phyloP scores from a whole-genome alignment of 2,888 invertebrate genomes.

The Panzeria rudis region DNA sequence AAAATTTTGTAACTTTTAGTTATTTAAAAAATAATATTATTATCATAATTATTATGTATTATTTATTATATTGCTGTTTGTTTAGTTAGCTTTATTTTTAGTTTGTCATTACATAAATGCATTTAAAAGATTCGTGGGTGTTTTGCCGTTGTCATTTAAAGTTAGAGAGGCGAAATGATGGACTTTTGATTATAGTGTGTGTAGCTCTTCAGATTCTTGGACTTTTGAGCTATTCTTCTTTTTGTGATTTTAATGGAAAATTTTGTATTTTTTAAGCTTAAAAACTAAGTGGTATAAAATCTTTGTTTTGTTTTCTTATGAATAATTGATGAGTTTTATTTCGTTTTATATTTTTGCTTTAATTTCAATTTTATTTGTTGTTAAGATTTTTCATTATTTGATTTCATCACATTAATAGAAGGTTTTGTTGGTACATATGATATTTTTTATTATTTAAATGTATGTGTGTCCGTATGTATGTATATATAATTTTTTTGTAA shows the following conservation, averaged over 20 bases:
- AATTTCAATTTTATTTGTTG: conserved; percentile 20
- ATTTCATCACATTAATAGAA: conserved; percentile 69
- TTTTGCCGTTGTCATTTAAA: conserved; percentile 27
- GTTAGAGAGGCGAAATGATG: conserved; percentile 50
- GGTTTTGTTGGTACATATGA: conserved; percentile 55
- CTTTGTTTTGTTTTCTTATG: conserved; percentile 48
- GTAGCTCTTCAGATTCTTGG: conserved; percentile 62
- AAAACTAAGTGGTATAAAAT: conserved; percentile 65
- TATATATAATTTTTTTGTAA: conserved; percentile 19
- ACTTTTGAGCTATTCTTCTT: conserved; percentile 63
- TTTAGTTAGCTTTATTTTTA: conserved; percentile 29
- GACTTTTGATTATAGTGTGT: conserved; percentile 31
- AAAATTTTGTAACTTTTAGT: conserved; percentile 21
- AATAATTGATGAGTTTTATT: conserved; percentile 56
- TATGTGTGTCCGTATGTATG: conserved; percentile 18
- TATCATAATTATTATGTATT: not conserved
- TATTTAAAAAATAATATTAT: conserved; percentile 23
- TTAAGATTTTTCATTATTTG: conserved; percentile 35
- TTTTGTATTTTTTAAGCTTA: conserved; percentile 41
- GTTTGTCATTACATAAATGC: conserved; percentile 60
- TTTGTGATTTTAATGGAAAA: conserved; percentile 19
- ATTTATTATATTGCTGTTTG: conserved; percentile 31
- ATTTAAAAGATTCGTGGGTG: conserved; percentile 63
- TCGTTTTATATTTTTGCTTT: conserved; percentile 33
- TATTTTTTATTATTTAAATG: conserved; percentile 51